These are phyloP conservation scores for Diaphora mendica DNA, from an alignment of 2,888 invertebrate genomes.

Conservation along the genomic window DNA sequence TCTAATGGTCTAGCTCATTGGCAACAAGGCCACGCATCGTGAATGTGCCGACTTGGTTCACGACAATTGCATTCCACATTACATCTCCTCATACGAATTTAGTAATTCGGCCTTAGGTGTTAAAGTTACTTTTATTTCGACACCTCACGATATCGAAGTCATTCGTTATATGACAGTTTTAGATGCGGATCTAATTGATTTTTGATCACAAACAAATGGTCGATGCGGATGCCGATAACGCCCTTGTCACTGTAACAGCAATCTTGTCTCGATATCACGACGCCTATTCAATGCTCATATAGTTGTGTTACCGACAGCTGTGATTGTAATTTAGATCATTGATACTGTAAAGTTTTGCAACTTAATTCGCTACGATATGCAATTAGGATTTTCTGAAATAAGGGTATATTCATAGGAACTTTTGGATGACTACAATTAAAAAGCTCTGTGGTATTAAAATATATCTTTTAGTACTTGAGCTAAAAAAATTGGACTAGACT, in stretches of 20 bases:
- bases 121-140: constrained; percentile 68
- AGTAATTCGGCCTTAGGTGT: constrained; percentile 64
- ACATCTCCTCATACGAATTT: constrained; percentile 69
- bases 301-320: constrained; percentile 34
- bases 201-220: constrained; percentile 65
- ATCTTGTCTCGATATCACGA: constrained; percentile 51
- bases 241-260: constrained; percentile 71
- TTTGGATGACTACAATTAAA: not conserved
- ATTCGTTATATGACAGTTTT: constrained; percentile 72
- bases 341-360: constrained; percentile 47
- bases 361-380: constrained; percentile 36
- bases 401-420: not conserved
- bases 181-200: constrained; percentile 82
- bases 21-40: constrained; percentile 74
- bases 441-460: too few relatives aligned
- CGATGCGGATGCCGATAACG: constrained; percentile 79
- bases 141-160: constrained; percentile 55
- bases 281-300: constrained; percentile 52
- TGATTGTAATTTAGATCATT: constrained; percentile 43
- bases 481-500: too few relatives aligned
- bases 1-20: constrained; percentile 73
- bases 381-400: constrained; percentile 33
- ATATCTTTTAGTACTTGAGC: too few relatives aligned
- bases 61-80: constrained; percentile 79
- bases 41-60: constrained; percentile 70